A percentile compares a stretch with the other conserved stretches of the same genome.
These are phyloP conservation scores for Tychaedon coryphoeus DNA, from an alignment of 2,113 vertebrate species.

Conservation along the genomic window DNA sequence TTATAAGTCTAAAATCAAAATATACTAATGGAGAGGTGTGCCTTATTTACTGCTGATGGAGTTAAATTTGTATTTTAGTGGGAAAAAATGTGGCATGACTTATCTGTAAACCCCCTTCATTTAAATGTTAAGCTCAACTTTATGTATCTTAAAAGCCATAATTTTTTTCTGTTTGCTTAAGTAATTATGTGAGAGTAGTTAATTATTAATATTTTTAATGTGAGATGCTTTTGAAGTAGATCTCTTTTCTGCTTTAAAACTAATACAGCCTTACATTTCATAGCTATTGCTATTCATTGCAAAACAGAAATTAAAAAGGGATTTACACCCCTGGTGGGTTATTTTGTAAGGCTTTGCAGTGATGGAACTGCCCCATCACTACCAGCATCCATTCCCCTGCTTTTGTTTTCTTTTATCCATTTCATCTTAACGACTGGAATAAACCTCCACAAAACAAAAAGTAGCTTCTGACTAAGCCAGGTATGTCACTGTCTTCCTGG, in stretches of 20 bases:
- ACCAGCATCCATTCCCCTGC: background rate
- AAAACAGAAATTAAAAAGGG: background rate
- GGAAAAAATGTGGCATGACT: background rate
- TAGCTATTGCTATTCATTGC: background rate
- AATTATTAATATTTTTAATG: background rate
- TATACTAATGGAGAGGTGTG: background rate
- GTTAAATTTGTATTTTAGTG: background rate
- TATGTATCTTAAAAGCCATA: background rate
- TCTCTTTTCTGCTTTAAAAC: background rate
- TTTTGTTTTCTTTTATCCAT: background rate
- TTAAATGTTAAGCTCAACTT: background rate
- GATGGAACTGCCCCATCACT: background rate
- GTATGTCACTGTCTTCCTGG: too few species aligned
- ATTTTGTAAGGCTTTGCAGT: background rate
- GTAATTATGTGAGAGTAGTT: background rate
- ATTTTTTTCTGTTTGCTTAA: background rate
- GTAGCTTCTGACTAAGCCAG: too few species aligned
- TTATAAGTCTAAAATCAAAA: background rate
- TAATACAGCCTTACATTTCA: background rate
- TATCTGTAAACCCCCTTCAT: background rate
- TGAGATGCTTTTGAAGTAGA: background rate
- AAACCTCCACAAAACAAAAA: too few species aligned
- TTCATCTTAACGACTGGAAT: background rate
- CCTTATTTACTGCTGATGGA: background rate
- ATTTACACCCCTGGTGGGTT: background rate